Conservation (phyloP, 2,888 invertebrate species). For the Dromius quadrimaculatus region DNA sequence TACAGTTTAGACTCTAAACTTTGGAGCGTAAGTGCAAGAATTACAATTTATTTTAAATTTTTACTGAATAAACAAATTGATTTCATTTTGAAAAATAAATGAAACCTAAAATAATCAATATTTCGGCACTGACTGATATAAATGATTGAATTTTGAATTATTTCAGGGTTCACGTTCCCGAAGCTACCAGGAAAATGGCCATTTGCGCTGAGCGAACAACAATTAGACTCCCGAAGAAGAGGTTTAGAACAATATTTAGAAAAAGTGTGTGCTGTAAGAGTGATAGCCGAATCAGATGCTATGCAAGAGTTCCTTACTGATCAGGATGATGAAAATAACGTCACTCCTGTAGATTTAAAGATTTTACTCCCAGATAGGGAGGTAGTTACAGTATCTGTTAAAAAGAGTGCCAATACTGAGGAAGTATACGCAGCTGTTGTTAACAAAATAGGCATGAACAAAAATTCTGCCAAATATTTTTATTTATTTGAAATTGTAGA, state of each 20-base stretch:
- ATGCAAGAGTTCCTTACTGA: constrained; percentile 98
- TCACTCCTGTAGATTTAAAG: constrained; percentile 81
- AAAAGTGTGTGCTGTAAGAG: constrained; percentile 96
- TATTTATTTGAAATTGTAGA: constrained; percentile 98
- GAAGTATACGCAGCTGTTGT: constrained; percentile 91
- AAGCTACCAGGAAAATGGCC: constrained; percentile 99
- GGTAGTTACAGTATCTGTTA: constrained; percentile 88
- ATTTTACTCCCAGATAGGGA: constrained; percentile 88
- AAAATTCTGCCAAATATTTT: constrained; percentile 89
- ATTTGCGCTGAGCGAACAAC: constrained; percentile 96
- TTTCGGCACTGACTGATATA: too few relatives aligned
- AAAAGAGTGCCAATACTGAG: constrained; percentile 89
- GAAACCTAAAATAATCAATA: too few relatives aligned
- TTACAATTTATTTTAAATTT: too few relatives aligned
- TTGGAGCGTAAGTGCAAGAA: too few relatives aligned
- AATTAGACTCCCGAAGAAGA: constrained; percentile 92
- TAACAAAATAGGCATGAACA: constrained; percentile 84
- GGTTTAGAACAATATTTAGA: constrained; percentile 98
- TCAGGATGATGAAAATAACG: constrained; percentile 83
- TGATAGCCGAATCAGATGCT: constrained; percentile 96
- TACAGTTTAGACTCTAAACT: too few relatives aligned
- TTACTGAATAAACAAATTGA: too few relatives aligned
- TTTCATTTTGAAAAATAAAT: too few relatives aligned
- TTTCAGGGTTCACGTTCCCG: constrained; percentile 89
- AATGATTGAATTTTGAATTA: too few relatives aligned